Percentiles rank a stretch among this genome's conserved stretches.
These are phyloP conservation scores for Hesperophylax magnus DNA, from an alignment of 1,140 invertebrate species.

Conservation along the genomic window DNA sequence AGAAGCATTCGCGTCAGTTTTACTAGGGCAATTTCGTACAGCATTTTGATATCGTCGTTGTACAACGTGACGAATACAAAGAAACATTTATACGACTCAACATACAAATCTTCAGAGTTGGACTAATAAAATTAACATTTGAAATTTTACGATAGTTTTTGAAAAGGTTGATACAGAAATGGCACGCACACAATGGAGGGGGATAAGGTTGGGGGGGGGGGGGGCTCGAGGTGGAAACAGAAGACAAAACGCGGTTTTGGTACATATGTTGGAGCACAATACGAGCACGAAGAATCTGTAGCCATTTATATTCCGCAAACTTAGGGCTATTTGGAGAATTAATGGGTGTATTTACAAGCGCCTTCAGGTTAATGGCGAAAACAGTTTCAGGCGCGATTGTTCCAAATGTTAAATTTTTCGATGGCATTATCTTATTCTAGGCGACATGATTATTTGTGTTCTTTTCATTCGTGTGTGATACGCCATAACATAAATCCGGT, in stretches of 20 bases:
- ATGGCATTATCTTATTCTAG: too few species aligned
- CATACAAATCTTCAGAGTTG: not conserved
- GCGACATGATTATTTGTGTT: too few species aligned
- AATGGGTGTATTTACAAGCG: conserved; percentile 32
- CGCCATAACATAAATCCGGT: too few species aligned
- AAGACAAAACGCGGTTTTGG: conserved; percentile 11
- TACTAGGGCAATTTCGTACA: too few species aligned
- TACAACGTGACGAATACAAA: not conserved
- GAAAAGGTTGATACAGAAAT: conserved; percentile 3
- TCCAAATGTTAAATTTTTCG: not conserved
- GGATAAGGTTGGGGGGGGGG: too few species aligned
- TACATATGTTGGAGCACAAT: not conserved
- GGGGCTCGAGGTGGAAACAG: not conserved
- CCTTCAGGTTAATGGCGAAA: conserved; percentile 11
- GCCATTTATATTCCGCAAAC: conserved; percentile 24
- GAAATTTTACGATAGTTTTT: conserved; percentile 20
- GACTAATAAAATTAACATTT: conserved; percentile 11
- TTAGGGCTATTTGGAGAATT: conserved; percentile 31
- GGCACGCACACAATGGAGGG: not conserved
- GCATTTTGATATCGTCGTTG: too few species aligned
- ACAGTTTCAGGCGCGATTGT: conserved; percentile 1
- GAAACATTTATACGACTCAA: conserved; percentile 11
- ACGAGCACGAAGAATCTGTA: conserved; percentile 13
- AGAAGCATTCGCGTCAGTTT: too few species aligned
- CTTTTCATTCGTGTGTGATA: too few species aligned